Base-by-base conservation (phyloP, 2,797 vertebrate genomes). In the Brachyalestes nurse region DNA sequence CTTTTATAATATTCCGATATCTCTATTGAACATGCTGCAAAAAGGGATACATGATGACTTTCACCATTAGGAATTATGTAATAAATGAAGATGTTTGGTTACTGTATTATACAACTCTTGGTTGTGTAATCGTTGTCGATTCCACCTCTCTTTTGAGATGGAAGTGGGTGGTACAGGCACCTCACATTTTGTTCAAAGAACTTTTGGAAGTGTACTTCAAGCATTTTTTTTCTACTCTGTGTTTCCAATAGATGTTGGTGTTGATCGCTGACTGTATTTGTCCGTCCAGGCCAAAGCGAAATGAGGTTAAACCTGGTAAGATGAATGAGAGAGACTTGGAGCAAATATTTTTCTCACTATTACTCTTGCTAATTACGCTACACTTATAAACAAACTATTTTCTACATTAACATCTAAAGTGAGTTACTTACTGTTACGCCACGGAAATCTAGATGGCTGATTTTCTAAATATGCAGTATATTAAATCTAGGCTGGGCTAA, bases 241-340 rank as follows among this genome's bases (percentile, higher is more conserved):
- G 13, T 81, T 71, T 81, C 82, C 57, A 73, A 83, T 77, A 90
- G 89, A 86, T 89, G 72, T 82, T 90, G 85, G 89, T 90, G 45
- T 76, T 88, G 82, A 86, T 88, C 21, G 88, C 86, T 45, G 89
- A 90, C 85, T 89, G 88, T 65, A 81, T 89, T 40, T 89, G 88
- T 73, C 89, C 88, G 19, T 89, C 89, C 5, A 85, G 85, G 77
- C 76, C 78, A 6, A 87, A 81, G 65, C 62, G 61, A 14, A 87
- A 77, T 79, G 66, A 66, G 45, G 65, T 74, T 19, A 84, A 77
- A 66, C 47, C 64, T 55, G 85, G 85, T 88, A 81, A 85, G 79
- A 78, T 21, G 10, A 16, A 64, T 72, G n/a, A 71, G 7, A 34
- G 3, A 5, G 53, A 47, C 40, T 13, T 21, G 69, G 21, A 51